Conservation (phyloP, 2,888 invertebrate genomes). For the Smittia sp. region DNA sequence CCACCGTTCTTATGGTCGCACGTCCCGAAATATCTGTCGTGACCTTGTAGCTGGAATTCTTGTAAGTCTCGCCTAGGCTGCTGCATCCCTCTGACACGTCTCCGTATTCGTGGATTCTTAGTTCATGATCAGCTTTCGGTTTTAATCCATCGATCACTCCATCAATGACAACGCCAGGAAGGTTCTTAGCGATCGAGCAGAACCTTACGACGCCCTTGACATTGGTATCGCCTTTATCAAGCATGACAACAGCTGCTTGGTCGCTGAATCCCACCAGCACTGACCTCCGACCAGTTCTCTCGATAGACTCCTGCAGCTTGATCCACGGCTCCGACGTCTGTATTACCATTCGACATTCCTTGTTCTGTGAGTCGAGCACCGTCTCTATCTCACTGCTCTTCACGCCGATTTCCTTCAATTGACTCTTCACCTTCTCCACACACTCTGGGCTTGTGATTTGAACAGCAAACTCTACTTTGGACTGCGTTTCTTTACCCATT, state of each 20-base stretch:
- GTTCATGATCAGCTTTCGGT: slow-evolving; percentile 56
- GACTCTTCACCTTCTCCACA: slow-evolving; percentile 55
- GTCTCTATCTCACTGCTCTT: not conserved
- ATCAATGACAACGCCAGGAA: slow-evolving; percentile 67
- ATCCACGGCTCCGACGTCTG: slow-evolving; percentile 51
- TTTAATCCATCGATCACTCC: slow-evolving; percentile 78
- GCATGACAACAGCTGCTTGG: slow-evolving; percentile 71
- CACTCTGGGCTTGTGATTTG: slow-evolving; percentile 61
- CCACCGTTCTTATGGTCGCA: slow-evolving; percentile 63
- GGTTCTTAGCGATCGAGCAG: slow-evolving; percentile 51
- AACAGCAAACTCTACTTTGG: slow-evolving; percentile 62
- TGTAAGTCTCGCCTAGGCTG: slow-evolving; percentile 63
- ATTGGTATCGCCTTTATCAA: slow-evolving; percentile 53
- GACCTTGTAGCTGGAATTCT: slow-evolving; percentile 55
- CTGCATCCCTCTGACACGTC: slow-evolving; percentile 63
- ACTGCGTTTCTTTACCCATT: too few relatives aligned
- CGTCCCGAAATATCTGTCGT: slow-evolving; percentile 61
- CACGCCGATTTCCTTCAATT: slow-evolving; percentile 52
- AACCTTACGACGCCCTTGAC: slow-evolving; percentile 77
- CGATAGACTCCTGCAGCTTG: slow-evolving; percentile 55
- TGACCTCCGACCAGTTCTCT: slow-evolving; percentile 66
- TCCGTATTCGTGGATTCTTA: slow-evolving; percentile 67
- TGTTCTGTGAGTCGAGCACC: slow-evolving; percentile 47
- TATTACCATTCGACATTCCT: slow-evolving; percentile 49
- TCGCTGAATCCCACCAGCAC: slow-evolving; percentile 72